Percentiles rank a stretch among this genome's conserved stretches.
phyloP scores from a whole-genome alignment of 2,113 vertebrate genomes.

The Psilopsiagon aymara region DNA sequence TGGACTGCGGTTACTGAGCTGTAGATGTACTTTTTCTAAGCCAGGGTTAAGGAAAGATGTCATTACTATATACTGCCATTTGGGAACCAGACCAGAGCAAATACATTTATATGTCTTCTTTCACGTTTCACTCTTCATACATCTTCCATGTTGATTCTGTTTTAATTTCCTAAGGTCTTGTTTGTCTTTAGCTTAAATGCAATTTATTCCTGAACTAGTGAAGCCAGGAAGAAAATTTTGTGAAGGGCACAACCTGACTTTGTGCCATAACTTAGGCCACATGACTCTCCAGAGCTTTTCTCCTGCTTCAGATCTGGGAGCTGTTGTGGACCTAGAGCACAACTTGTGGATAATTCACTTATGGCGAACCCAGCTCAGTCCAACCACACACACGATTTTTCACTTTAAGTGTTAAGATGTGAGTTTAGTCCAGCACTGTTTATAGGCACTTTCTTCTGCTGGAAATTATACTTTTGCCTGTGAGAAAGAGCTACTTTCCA shows the following conservation, averaged over 20 bases:
- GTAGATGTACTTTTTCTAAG: slow-evolving; percentile 6
- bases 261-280: neutral
- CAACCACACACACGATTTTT: neutral
- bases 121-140: neutral
- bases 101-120: neutral
- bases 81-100: slow-evolving; percentile 23
- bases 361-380: neutral
- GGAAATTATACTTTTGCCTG: neutral
- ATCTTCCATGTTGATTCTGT: neutral
- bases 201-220: neutral
- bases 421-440: neutral
- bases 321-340: neutral
- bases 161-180: neutral
- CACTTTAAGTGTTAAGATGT: neutral
- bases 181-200: neutral
- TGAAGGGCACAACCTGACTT: neutral
- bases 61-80: neutral
- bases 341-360: neutral
- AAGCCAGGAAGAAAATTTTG: neutral
- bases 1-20: slow-evolving; percentile 20
- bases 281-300: neutral
- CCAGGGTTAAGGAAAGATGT: slow-evolving; percentile 3
- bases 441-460: neutral
- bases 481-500: neutral
- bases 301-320: neutral